phyloP scores from a whole-genome alignment of 2,797 vertebrate genomes.

The Rhynchonycteris naso region DNA sequence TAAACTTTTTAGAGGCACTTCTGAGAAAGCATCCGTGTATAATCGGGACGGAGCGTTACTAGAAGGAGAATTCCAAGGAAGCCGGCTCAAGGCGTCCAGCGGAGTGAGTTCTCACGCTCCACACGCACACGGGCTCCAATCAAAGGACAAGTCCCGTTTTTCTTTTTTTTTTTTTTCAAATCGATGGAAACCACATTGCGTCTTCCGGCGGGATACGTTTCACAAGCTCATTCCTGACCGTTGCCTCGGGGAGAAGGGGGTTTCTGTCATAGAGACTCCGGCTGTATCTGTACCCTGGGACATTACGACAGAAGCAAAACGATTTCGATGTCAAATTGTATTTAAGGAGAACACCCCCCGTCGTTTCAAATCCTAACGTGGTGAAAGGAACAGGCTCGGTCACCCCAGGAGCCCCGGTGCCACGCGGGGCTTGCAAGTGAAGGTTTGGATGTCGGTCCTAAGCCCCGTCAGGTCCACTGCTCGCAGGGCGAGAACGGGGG shows the following conservation, averaged over 20 bases:
- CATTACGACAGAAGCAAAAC: neutral
- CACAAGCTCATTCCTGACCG: neutral
- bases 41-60: constrained; percentile 15
- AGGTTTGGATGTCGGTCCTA: no score
- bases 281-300: neutral
- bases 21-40: neutral
- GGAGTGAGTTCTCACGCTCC: neutral
- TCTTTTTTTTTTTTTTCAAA: neutral
- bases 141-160: neutral
- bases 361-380: no score
- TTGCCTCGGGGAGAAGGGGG: neutral
- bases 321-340: neutral
- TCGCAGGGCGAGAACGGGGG: neutral
- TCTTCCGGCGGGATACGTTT: neutral
- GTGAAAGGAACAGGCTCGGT: neutral
- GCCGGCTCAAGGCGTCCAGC: neutral
- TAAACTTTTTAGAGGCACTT: constrained; percentile 38
- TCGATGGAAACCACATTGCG: constrained; percentile 19
- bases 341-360: neutral
- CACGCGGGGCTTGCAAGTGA: neutral
- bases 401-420: neutral
- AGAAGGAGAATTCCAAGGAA: constrained; percentile 55
- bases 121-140: neutral
- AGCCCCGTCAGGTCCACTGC: no score
- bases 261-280: neutral